Conservation (phyloP, 2,113 vertebrate species). For the Stegastes partitus region DNA sequence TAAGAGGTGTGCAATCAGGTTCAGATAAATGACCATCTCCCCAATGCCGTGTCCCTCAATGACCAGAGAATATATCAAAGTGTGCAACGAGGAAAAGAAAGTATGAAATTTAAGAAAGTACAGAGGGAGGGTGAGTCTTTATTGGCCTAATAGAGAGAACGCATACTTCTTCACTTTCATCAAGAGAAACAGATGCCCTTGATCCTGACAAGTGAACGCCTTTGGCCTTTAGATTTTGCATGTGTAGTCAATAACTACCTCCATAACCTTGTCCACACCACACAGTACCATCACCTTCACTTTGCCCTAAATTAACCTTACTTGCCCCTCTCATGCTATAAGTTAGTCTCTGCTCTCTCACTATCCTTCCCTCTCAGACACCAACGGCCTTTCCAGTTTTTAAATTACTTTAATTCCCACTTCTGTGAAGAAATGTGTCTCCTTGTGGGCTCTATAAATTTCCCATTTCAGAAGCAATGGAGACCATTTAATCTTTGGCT, state of each 20-base stretch:
- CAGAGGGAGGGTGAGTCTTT: conserved; percentile 29
- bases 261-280: conserved; percentile 23
- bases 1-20: conserved; percentile 1
- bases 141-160: conserved; percentile 37
- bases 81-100: conserved; percentile 8
- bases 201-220: conserved; percentile 7
- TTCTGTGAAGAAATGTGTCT: conserved; percentile 57
- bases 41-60: conserved; percentile 2
- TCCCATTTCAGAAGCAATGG: conserved; percentile 33
- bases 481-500: conserved; percentile 47
- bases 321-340: conserved; percentile 46
- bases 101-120: conserved; percentile 36
- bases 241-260: conserved; percentile 17
- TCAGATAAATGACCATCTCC: conserved; percentile 23
- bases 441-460: conserved; percentile 49
- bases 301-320: conserved; percentile 11
- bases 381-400: conserved; percentile 31
- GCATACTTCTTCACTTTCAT: conserved; percentile 52
- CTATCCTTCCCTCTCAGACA: not conserved
- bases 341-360: conserved; percentile 8
- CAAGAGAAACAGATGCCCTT: conserved; percentile 56
- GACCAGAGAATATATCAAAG: conserved; percentile 3
- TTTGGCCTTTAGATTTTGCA: conserved; percentile 16
- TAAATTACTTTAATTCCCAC: conserved; percentile 43
- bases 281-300: conserved; percentile 40